Evolutionary conservation across 2,113 vertebrate genomes (phyloP).

Genomic region (Tupaia tana): DNA sequence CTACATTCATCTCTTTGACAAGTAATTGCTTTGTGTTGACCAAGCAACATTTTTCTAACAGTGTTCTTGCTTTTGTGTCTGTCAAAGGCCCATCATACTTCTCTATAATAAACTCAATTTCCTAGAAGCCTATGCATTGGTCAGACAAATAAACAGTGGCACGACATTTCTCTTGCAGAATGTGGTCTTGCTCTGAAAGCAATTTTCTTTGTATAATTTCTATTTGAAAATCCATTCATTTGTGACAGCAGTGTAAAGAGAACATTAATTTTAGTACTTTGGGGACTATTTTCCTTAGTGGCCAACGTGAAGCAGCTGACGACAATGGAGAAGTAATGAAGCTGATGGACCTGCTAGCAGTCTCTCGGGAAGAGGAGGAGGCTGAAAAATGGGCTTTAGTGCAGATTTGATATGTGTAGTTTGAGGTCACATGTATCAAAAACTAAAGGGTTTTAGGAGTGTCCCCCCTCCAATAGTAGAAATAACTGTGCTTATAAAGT

Average conservation of each 20-base stretch:
- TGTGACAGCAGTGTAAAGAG: constrained; percentile 74
- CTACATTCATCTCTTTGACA: constrained; percentile 30
- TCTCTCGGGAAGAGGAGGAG: neutral
- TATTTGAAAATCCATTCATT: constrained; percentile 77
- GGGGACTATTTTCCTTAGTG: constrained; percentile 67
- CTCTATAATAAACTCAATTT: constrained; percentile 68
- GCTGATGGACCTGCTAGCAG: neutral
- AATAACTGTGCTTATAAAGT: neutral
- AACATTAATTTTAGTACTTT: constrained; percentile 75
- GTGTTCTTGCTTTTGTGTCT: neutral
- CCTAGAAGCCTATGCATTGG: constrained; percentile 53
- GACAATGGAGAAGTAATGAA: constrained; percentile 13
- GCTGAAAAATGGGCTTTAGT: neutral
- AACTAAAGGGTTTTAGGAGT: neutral
- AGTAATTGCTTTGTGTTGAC: constrained; percentile 54
- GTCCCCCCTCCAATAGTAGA: neutral
- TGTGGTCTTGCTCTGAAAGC: constrained; percentile 70
- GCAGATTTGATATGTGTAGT: neutral
- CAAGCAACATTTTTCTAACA: constrained; percentile 50
- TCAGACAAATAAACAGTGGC: constrained; percentile 70
- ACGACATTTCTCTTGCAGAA: constrained; percentile 75
- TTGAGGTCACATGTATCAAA: neutral
- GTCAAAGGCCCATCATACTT: constrained; percentile 58
- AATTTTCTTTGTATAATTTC: constrained; percentile 80
- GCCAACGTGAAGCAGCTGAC: neutral